Evolutionary conservation across 2,797 vertebrate species (phyloP), one percentile per base, ranked within the genome.

Genomic region (Pseudotriccus pelzelni): DNA sequence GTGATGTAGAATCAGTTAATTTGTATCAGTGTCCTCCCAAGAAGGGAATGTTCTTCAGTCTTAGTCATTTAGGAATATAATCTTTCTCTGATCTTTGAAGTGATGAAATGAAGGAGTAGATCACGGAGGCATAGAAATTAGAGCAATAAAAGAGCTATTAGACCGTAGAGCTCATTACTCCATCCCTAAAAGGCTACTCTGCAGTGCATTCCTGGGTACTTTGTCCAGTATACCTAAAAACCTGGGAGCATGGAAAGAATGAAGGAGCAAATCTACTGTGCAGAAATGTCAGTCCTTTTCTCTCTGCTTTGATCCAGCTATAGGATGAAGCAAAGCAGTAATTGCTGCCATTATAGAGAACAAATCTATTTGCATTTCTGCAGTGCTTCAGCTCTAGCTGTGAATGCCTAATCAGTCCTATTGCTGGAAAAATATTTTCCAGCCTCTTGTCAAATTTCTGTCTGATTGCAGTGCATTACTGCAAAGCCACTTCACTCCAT

Each of bases 361-460:
- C 91, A 89, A 93, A 92, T 72, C 66, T 92, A 88, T 95, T 95
- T 96, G 89, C 95, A 96, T 96, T 96, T 97, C 94, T 88, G 59
- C 84, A 91, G 79, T 72, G 62, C 84, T 94, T 78, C 70, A 84
- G 85, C 80, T 93, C 76, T 86, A 89, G 79, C 73, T 95, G 41
- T 85, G 87, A 95, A 94, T 91, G 55, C 79, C 69, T 95, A 97
- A 97, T 96, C 95, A 96, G 92, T 56, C 74, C 87, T 75, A 95
- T 90, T 85, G 92, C 90, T 86, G 60, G 83, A 94, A 88, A 95
- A 92, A 91, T 83, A 84, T 93, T 93, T 93, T 95, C 80, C 63
- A 89, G 49, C 55, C 91, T 87, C 74, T 91, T 93, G 86, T 95
- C 89, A 64, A 83, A 68, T 89, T 89, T 39, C 1, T 79, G 73